Conservation (phyloP, 2,797 vertebrate genomes). For the Kryptopterus vitreolus region DNA sequence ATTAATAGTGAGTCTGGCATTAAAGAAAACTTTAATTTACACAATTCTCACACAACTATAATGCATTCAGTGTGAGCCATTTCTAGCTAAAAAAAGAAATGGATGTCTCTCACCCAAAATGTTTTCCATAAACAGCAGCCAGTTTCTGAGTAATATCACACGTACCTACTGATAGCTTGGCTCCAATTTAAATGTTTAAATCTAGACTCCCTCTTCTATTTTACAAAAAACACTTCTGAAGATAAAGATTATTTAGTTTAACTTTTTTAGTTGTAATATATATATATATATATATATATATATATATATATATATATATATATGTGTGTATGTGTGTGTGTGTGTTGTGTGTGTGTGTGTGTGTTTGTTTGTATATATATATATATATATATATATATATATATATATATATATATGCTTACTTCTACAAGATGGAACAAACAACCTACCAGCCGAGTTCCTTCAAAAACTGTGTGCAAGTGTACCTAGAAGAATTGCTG, state of each 20-base stretch:
- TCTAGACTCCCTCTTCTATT: not conserved
- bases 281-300: no score
- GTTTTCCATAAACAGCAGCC: not conserved
- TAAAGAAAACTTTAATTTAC: not conserved
- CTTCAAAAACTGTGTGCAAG: slow-evolving; percentile 42
- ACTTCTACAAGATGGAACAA: no score
- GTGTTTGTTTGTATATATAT: no score
- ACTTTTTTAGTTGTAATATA: not conserved
- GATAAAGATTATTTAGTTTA: not conserved
- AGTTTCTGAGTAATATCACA: not conserved
- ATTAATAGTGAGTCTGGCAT: not conserved
- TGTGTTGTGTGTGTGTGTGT: no score
- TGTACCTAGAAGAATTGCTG: slow-evolving; percentile 20
- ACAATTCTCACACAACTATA: not conserved
- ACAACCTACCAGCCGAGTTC: slow-evolving; percentile 37
- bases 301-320: no score
- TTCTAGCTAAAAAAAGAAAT: not conserved
- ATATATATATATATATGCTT: no score
- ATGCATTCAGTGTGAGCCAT: not conserved
- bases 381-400: no score
- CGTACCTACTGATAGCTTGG: not conserved
- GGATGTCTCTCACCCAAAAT: not conserved
- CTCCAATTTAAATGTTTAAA: no score
- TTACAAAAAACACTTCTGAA: not conserved
- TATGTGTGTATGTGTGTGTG: no score